Evolutionary conservation across 2,113 vertebrate species (phyloP), one percentile per base, ranked within the genome.

Genomic region (Aplodontia rufa): DNA sequence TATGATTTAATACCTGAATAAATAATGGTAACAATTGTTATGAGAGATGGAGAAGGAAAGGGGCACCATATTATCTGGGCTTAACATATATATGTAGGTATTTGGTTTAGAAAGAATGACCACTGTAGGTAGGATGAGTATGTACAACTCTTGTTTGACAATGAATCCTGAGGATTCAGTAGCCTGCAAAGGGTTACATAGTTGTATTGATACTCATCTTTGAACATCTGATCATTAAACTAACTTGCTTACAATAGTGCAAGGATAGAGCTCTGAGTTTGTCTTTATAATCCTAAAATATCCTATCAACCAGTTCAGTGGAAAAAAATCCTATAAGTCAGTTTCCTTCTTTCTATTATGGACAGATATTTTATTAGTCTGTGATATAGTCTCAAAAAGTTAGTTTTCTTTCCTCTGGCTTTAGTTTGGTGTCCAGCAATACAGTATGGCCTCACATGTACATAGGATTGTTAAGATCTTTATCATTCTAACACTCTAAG

Each of bases 331-430:
- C 45, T n/a, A 4, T 40, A 86, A 20, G 24, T 51, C 14, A 87
- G 26, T 40, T 68, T 91, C 45, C 10, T 90, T 47, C 24, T 74
- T 81, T 96, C 30, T 94, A 19, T 74, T 68, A 72, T 20, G 16
- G 22, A n/a, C 24, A 90, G 80, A 85, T 26, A 40, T 92, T 94
- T 93, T 96, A 92, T 90, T 53, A 49, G 92, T 35, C 28, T 88
- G 32, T 72, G 71, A 3, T 30, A 80, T 75, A 22, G 28, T 58
- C 42, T 95, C 49, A 92, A 75, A 83, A 84, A 89, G 53, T 93
- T 37, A 87, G 8, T 87, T 87, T 95, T 94, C 49, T 82, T 40
- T 80, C n/a, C n/a, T n/a, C 1, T 86, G n/a, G 14, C 30, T 53
- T 94, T 24, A 49, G 55, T 69, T 78, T 95, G 35, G 14, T 91